These are phyloP conservation scores for Eospalax fontanierii DNA, from an alignment of 2,797 vertebrate species.

Conservation along the genomic window DNA sequence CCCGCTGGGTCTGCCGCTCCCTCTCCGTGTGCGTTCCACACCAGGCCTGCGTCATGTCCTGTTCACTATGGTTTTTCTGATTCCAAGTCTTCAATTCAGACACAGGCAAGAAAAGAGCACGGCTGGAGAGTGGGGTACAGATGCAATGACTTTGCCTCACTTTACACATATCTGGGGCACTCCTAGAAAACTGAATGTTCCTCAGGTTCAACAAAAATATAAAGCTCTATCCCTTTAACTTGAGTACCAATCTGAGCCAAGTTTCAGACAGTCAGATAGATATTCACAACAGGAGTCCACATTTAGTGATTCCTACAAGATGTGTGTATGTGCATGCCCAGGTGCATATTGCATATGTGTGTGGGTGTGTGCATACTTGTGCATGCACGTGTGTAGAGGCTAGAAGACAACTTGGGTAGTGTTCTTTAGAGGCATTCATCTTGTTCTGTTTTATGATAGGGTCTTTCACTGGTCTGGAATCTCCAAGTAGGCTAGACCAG, in stretches of 20 bases:
- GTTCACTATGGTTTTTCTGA: fast-evolving
- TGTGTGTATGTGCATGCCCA: no score
- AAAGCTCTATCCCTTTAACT: background rate
- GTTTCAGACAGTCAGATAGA: background rate
- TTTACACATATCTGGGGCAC: background rate
- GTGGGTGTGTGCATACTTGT: no score
- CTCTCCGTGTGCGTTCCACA: fast-evolving
- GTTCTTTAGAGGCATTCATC: background rate
- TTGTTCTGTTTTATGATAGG: background rate
- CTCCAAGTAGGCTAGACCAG: background rate
- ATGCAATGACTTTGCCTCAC: background rate
- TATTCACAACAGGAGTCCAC: no score
- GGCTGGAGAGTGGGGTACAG: background rate
- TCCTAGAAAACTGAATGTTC: background rate
- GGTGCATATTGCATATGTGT: no score
- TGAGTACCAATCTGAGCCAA: background rate
- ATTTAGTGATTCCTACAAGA: background rate
- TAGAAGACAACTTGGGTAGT: background rate
- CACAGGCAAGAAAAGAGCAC: background rate
- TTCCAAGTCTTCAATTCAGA: background rate
- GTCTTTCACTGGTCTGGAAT: background rate
- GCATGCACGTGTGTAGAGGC: background rate
- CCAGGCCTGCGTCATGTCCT: fast-evolving
- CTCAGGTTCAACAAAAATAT: background rate
- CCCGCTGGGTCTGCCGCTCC: fast-evolving